Evolutionary conservation across 1,140 invertebrate genomes (phyloP).

Genomic region (Cyphomyrmex costatus): DNA sequence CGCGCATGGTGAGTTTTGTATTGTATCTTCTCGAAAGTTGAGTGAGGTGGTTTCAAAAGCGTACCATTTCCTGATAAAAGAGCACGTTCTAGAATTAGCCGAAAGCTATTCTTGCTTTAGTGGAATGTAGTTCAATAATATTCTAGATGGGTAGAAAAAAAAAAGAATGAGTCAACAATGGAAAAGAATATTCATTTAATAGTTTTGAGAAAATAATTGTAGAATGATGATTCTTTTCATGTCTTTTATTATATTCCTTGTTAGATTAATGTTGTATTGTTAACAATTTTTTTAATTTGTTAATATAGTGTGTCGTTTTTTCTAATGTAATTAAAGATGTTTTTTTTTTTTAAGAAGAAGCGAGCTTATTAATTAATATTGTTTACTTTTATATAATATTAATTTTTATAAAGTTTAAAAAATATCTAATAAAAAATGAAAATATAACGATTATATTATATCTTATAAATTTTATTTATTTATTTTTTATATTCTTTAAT

Average conservation of each 20-base stretch:
- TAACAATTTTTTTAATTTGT: not conserved
- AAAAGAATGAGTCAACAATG: not conserved
- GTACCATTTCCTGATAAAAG: slow-evolving; percentile 22
- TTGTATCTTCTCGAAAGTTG: slow-evolving; percentile 13
- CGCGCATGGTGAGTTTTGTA: not conserved
- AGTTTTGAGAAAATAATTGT: not conserved
- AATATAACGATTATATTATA: too few species aligned
- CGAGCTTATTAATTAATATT: too few species aligned
- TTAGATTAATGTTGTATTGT: not conserved
- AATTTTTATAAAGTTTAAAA: too few species aligned
- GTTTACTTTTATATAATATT: too few species aligned
- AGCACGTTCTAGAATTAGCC: not conserved
- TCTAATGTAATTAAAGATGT: too few species aligned
- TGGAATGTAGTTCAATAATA: not conserved
- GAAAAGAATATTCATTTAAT: not conserved
- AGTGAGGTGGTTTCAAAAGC: not conserved
- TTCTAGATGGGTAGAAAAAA: not conserved
- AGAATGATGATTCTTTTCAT: not conserved
- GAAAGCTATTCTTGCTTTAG: not conserved
- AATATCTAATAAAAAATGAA: too few species aligned
- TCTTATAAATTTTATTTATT: not conserved
- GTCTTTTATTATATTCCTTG: not conserved
- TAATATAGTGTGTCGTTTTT: too few species aligned
- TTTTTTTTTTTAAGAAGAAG: too few species aligned
- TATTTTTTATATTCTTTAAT: not conserved